These are phyloP conservation scores for Callorhinus ursinus DNA, from an alignment of 2,113 vertebrate genomes.

Conservation along the genomic window DNA sequence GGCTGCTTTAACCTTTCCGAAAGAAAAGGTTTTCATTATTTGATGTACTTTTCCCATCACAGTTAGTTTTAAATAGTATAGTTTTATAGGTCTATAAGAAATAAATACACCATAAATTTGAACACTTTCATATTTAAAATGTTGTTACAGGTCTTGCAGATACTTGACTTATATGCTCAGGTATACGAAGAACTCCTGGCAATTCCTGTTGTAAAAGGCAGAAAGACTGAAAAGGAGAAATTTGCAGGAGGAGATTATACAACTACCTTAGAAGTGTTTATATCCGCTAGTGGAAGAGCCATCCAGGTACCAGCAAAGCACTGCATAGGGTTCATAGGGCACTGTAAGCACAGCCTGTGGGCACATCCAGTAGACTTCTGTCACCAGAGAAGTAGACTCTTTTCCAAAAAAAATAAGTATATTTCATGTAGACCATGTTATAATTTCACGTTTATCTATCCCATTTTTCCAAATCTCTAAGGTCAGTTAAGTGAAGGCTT, in stretches of 20 bases:
- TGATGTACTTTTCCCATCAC: neutral
- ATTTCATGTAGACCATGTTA: neutral
- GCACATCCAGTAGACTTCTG: neutral
- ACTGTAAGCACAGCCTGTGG: neutral
- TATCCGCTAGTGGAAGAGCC: constrained; percentile 97
- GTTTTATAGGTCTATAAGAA: neutral
- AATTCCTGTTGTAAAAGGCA: constrained; percentile 97
- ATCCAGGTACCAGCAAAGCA: constrained; percentile 90
- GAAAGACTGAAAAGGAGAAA: constrained; percentile 98
- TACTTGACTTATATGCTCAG: constrained; percentile 94
- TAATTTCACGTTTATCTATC: neutral
- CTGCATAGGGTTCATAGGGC: fast-evolving
- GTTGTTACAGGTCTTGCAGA: constrained; percentile 92
- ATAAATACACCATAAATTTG: neutral
- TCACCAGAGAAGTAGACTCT: neutral
- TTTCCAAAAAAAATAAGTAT: neutral
- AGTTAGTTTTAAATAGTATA: neutral
- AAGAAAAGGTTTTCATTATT: neutral
- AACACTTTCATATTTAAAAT: constrained; percentile 1
- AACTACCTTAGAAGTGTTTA: constrained; percentile 95
- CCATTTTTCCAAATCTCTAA: neutral
- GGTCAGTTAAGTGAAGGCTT: neutral
- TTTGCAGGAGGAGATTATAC: constrained; percentile 99
- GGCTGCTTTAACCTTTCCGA: neutral
- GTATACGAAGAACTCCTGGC: constrained; percentile 98